These are phyloP conservation scores for Charanyca ferruginea DNA, from an alignment of 2,888 invertebrate species.

Conservation along the genomic window DNA sequence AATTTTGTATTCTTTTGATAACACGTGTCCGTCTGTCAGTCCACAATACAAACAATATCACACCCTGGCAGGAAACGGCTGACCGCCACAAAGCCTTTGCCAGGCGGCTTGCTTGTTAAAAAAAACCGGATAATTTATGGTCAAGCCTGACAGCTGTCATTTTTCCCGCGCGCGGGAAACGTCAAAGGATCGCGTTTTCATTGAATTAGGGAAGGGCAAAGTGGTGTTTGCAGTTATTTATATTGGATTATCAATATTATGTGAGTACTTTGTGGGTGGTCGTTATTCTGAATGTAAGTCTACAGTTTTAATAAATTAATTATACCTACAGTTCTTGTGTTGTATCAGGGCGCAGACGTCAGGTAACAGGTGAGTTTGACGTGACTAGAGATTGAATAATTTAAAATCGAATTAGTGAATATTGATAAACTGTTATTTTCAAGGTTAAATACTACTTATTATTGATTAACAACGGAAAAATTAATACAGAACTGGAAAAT, in stretches of 20 bases:
- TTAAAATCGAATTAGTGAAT: too few relatives aligned
- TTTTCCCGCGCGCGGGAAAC: constrained; percentile 75
- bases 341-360: too few relatives aligned
- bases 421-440: too few relatives aligned
- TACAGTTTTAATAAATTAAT: neutral
- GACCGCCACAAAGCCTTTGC: constrained; percentile 68
- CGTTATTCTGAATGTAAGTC: neutral
- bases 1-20: constrained; percentile 61
- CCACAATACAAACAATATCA: constrained; percentile 65
- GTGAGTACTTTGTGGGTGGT: constrained; percentile 36
- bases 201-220: constrained; percentile 48
- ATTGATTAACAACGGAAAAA: too few relatives aligned
- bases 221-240: constrained; percentile 25
- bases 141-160: constrained; percentile 80
- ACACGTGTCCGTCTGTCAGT: constrained; percentile 55
- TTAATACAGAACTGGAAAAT: too few relatives aligned
- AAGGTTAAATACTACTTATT: too few relatives aligned
- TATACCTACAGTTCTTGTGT: too few relatives aligned
- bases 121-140: constrained; percentile 69
- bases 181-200: constrained; percentile 60
- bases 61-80: constrained; percentile 72
- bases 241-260: constrained; percentile 32
- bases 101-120: constrained; percentile 64
- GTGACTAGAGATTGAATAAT: too few relatives aligned
- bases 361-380: too few relatives aligned